Evolutionary conservation across 2,888 invertebrate genomes (phyloP).

Genomic region (Drosophila mulleri): DNA sequence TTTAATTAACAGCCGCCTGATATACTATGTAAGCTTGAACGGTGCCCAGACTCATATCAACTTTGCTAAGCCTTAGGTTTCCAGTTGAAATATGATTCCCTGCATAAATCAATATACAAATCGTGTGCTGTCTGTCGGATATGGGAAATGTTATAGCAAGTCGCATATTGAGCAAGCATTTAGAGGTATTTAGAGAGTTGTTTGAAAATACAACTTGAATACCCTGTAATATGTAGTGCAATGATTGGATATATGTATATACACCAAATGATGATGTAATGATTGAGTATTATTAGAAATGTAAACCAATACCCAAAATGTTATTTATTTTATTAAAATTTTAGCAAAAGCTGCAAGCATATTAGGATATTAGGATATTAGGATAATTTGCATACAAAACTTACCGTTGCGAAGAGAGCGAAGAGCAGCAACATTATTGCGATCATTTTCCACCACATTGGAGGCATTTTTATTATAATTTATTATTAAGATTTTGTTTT

Average conservation of each 20-base stretch:
- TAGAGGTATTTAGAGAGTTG: conserved; percentile 5
- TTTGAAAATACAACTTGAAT: not conserved
- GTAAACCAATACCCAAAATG: conserved; percentile 8
- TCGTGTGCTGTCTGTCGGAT: conserved; percentile 13
- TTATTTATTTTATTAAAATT: not conserved
- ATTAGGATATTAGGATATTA: too few species aligned
- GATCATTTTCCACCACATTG: conserved; percentile 63
- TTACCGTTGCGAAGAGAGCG: conserved; percentile 65
- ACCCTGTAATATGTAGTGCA: not conserved
- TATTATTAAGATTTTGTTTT: not conserved
- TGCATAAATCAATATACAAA: conserved; percentile 9
- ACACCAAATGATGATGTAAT: not conserved
- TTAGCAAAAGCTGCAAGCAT: not conserved
- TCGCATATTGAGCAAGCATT: conserved; percentile 15
- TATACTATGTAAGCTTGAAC: not conserved
- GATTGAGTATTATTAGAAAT: not conserved
- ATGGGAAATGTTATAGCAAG: conserved; percentile 14
- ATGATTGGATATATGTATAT: not conserved
- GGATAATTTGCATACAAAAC: conserved; percentile 12
- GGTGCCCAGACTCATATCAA: not conserved
- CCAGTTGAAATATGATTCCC: not conserved
- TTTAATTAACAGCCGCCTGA: conserved; percentile 4
- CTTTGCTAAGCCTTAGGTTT: not conserved
- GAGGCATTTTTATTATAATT: conserved; percentile 45
- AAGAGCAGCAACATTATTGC: conserved; percentile 62